Conservation (phyloP, 2,797 vertebrate genomes). For the Megalops cyprinoides region DNA sequence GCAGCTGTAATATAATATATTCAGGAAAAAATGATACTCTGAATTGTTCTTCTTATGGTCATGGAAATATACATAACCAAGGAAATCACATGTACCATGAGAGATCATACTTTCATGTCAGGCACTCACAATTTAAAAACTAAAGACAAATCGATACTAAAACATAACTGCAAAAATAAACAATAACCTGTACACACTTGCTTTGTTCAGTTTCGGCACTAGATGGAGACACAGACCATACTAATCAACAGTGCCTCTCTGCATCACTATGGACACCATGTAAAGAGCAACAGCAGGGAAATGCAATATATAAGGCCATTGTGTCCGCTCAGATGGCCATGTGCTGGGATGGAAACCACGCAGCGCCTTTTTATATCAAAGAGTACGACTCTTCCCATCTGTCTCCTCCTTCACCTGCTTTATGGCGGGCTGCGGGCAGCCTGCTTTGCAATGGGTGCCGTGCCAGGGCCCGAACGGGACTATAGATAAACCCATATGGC, state of each 20-base stretch:
- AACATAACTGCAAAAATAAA: background rate
- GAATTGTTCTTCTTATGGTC: too few relatives aligned
- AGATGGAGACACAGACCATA: slow-evolving; percentile 12
- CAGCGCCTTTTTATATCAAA: slow-evolving; percentile 8
- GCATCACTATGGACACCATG: background rate
- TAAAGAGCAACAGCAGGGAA: background rate
- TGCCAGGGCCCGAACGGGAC: slow-evolving; percentile 47
- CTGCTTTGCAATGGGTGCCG: background rate
- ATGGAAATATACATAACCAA: too few relatives aligned
- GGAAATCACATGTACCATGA: too few relatives aligned
- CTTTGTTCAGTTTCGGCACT: background rate
- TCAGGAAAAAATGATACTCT: too few relatives aligned
- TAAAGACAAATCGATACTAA: background rate
- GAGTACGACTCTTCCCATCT: slow-evolving; percentile 54
- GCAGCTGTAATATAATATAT: too few relatives aligned
- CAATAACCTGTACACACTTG: background rate
- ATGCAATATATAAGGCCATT: background rate
- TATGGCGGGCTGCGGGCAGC: slow-evolving; percentile 33
- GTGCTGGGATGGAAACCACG: slow-evolving; percentile 29
- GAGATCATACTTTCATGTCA: too few relatives aligned
- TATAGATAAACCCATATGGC: slow-evolving; percentile 30
- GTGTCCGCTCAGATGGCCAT: slow-evolving; percentile 14
- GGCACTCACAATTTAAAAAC: background rate
- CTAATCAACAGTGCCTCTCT: background rate
- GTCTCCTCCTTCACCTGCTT: slow-evolving; percentile 52